Evolutionary conservation across 2,113 vertebrate species (phyloP).

Genomic region (Hippocampus zosterae): DNA sequence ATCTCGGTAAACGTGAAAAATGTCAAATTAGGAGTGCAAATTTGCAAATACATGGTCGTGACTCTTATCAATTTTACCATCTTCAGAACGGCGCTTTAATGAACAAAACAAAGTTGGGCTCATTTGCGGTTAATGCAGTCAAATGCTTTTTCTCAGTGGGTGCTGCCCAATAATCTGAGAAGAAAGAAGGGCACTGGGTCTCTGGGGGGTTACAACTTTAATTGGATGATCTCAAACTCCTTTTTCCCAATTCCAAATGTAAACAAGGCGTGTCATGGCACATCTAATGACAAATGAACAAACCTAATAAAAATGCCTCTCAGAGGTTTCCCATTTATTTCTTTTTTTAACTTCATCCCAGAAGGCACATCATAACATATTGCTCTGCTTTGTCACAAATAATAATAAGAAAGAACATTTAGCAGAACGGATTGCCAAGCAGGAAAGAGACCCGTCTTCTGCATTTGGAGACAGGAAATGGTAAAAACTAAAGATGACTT

Average conservation of each 20-base stretch:
- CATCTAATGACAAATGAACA: constrained; percentile 71
- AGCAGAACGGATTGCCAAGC: neutral
- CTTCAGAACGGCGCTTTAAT: constrained; percentile 66
- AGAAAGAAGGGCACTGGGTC: constrained; percentile 63
- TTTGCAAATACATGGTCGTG: constrained; percentile 51
- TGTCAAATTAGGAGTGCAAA: constrained; percentile 58
- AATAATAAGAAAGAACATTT: neutral
- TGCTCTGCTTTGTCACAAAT: neutral
- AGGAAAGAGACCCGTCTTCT: neutral
- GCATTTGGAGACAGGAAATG: neutral
- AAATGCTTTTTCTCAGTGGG: constrained; percentile 73
- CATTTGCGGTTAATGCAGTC: constrained; percentile 72
- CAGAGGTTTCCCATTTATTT: constrained; percentile 24
- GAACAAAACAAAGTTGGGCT: constrained; percentile 68
- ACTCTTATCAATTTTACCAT: constrained; percentile 60
- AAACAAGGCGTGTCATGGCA: constrained; percentile 72
- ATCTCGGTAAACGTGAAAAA: constrained; percentile 48
- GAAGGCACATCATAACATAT: neutral
- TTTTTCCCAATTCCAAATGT: constrained; percentile 71
- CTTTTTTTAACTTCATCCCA: constrained; percentile 1
- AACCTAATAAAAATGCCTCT: constrained; percentile 46
- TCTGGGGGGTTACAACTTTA: constrained; percentile 68
- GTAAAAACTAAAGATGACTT: neutral
- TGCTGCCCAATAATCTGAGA: constrained; percentile 67
- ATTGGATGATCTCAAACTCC: constrained; percentile 69